A percentile compares a stretch with the other conserved stretches of the same genome.
Conservation (phyloP, 2,797 vertebrate genomes). For the Muraenolepis orangiensis region DNA sequence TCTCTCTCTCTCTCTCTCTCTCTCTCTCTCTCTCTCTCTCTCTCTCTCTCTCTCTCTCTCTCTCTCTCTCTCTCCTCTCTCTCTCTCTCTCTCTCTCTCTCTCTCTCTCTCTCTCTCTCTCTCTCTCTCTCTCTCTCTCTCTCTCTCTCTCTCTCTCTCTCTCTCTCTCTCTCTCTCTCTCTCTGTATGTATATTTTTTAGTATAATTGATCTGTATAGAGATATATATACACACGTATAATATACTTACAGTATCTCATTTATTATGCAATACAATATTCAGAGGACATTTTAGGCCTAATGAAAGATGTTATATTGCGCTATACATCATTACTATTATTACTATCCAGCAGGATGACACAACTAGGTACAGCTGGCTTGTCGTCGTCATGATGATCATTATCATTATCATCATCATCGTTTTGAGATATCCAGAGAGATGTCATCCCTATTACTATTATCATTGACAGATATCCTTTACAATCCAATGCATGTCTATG, state of each 20-base stretch:
- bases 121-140: too few species aligned
- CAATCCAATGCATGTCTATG: neutral
- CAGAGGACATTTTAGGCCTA: conserved; percentile 41
- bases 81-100: neutral
- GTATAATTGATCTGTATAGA: too few species aligned
- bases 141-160: neutral
- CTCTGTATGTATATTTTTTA: neutral
- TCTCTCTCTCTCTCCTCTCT: neutral
- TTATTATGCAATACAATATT: neutral
- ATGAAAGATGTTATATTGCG: conserved; percentile 10
- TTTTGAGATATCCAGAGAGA: too few species aligned
- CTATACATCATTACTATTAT: neutral
- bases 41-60: neutral
- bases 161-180: neutral
- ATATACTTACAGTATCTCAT: too few species aligned
- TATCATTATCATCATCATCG: too few species aligned
- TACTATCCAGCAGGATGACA: neutral
- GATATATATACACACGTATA: too few species aligned
- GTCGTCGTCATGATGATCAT: too few species aligned
- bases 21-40: too few species aligned
- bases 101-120: too few species aligned
- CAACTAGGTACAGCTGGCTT: neutral
- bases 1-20: neutral
- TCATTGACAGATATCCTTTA: neutral
- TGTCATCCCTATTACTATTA: too few species aligned